phyloP scores from a whole-genome alignment of 2,888 invertebrate genomes.

The Archips crataeganus region DNA sequence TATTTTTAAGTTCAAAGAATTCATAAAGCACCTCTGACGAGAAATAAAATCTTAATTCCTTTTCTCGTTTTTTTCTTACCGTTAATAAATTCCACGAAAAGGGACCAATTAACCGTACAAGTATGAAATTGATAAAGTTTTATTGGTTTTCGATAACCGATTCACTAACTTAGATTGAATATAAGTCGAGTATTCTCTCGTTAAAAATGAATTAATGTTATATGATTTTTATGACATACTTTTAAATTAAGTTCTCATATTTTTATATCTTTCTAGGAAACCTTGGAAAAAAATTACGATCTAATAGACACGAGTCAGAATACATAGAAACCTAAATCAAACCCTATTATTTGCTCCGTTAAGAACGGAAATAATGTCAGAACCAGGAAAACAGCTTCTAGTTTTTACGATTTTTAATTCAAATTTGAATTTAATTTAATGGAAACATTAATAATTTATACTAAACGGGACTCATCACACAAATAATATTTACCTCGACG shows the following conservation, averaged over 20 bases:
- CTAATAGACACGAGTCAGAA: too few relatives aligned
- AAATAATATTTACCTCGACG: too few relatives aligned
- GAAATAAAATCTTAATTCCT: neutral
- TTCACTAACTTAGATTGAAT: constrained; percentile 27
- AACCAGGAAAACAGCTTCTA: too few relatives aligned
- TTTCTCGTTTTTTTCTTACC: neutral
- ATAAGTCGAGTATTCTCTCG: neutral
- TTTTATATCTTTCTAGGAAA: neutral
- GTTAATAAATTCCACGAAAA: neutral
- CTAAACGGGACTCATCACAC: too few relatives aligned
- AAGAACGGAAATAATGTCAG: too few relatives aligned
- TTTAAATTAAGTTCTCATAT: too few relatives aligned
- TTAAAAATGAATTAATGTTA: neutral
- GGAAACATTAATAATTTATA: too few relatives aligned
- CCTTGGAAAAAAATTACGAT: neutral
- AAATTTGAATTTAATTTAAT: too few relatives aligned
- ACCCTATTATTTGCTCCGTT: too few relatives aligned
- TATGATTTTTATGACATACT: neutral
- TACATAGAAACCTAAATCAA: too few relatives aligned
- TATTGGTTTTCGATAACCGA: constrained; percentile 24
- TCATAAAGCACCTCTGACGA: neutral
- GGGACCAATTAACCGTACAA: neutral
- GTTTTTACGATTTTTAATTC: too few relatives aligned
- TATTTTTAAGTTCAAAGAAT: neutral
- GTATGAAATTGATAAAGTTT: constrained; percentile 23